Evolutionary conservation across 2,113 vertebrate genomes (phyloP).

Genomic region (Cnemophilus loriae): DNA sequence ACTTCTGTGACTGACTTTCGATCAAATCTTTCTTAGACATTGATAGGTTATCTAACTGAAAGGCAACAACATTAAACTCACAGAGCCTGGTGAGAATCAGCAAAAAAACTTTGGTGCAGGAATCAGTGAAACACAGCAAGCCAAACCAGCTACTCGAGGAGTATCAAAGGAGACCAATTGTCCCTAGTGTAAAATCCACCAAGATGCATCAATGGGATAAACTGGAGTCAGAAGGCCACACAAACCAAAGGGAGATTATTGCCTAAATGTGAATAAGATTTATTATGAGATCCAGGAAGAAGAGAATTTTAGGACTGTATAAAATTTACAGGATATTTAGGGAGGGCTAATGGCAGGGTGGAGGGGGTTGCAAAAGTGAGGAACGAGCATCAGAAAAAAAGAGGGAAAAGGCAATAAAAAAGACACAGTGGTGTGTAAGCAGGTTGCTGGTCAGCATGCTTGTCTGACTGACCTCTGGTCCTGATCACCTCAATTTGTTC

Average conservation of each 20-base stretch:
- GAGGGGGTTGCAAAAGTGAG: accelerated
- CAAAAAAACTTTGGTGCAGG: background rate
- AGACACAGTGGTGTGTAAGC: background rate
- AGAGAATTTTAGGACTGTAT: background rate
- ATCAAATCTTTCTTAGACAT: background rate
- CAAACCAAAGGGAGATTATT: background rate
- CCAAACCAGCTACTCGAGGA: background rate
- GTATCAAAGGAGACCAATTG: background rate
- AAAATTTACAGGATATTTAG: background rate
- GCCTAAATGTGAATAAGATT: background rate
- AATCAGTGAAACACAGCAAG: background rate
- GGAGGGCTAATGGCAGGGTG: background rate
- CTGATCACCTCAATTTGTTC: background rate
- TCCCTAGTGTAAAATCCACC: background rate
- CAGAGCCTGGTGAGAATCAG: background rate
- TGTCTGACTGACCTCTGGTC: background rate
- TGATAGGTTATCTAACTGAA: background rate
- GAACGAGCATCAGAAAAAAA: background rate
- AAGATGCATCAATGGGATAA: background rate
- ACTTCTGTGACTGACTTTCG: background rate
- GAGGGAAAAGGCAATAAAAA: background rate
- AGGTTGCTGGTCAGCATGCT: background rate
- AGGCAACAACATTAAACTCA: background rate
- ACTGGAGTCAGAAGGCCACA: background rate
- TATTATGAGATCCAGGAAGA: background rate